Conservation (phyloP, 2,113 vertebrate genomes). For the Sylvia atricapilla region DNA sequence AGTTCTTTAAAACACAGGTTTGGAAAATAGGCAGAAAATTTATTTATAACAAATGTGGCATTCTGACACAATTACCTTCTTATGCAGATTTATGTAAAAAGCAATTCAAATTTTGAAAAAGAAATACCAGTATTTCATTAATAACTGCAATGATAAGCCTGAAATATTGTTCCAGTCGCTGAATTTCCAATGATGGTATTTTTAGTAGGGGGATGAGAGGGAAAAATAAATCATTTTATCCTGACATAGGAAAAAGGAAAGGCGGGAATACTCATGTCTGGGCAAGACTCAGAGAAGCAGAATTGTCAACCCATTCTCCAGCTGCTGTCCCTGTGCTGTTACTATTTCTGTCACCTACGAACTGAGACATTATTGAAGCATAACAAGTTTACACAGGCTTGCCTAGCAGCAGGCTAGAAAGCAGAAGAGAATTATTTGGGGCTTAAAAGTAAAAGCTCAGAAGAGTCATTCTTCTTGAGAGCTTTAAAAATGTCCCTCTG, state of each 20-base stretch:
- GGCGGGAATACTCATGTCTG: not conserved
- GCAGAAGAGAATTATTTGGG: not conserved
- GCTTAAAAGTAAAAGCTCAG: not conserved
- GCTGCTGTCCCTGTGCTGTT: not conserved
- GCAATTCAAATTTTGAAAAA: not conserved
- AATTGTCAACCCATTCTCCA: not conserved
- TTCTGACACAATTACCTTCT: not conserved
- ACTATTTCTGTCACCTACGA: not conserved
- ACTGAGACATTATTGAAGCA: not conserved
- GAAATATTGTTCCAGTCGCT: not conserved
- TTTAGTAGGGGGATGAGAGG: not conserved
- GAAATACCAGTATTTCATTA: not conserved
- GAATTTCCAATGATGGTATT: not conserved
- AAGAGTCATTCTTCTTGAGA: not conserved
- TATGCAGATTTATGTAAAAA: not conserved
- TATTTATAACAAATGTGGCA: not conserved
- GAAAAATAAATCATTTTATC: not conserved
- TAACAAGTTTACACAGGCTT: not conserved
- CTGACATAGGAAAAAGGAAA: not conserved
- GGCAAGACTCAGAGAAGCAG: not conserved
- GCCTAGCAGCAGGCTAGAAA: not conserved
- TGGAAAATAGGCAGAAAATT: not conserved
- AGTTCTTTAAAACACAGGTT: not conserved
- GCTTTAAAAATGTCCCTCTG: not conserved
- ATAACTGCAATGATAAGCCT: not conserved